Evolutionary conservation across 2,888 invertebrate species (phyloP), one percentile per base, ranked within the genome.

Genomic region (Dione vanillae): DNA sequence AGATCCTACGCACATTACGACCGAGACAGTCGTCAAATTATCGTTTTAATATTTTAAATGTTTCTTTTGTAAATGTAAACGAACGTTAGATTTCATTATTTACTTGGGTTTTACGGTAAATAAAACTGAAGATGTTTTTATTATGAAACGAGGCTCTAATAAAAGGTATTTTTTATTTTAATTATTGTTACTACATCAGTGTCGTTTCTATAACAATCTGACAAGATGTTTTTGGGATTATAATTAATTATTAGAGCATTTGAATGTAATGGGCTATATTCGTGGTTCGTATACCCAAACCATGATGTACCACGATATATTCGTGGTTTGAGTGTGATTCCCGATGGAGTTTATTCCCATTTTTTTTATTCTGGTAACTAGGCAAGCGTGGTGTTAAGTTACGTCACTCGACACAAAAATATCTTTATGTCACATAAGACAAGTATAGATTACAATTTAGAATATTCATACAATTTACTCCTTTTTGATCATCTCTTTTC

Each of bases 161-260:
- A 68, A 52, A 68, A 51, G 40, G 37, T 45, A 6, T 45, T 16
- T 58, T 59, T 68, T 43, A 70, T 70, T 73, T 74, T 76, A n/a
- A n/a, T n/a, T n/a, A 76, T 75, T 75, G 73, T 72, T 71, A 73
- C 74, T 73, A 75, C 75, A 76, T 76, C 73, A 74, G 75, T 71
- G 74, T 71, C 75, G 72, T 74, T 75, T 58, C 47, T 52, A 40
- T 62, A 51, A 37, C 56, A 47, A 47, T 65, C 2, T 65, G 40
- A 10, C 35, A 47, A 45, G n/a, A 19, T 47, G 27, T 40, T 59
- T 19, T 43, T 19, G 16, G 1, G 19, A 19, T 40, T 40, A 11
- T 35, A n/a, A 37, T 19, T 10, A 3, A 40, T 8, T 11, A 40
- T 11, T 40, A 7, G 6, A 43, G 43, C 43, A 2, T 43, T 14